Percentiles rank a stretch among this genome's conserved stretches.
Conservation (phyloP, 2,113 vertebrate species). For the Emydocephalus ijimae region DNA sequence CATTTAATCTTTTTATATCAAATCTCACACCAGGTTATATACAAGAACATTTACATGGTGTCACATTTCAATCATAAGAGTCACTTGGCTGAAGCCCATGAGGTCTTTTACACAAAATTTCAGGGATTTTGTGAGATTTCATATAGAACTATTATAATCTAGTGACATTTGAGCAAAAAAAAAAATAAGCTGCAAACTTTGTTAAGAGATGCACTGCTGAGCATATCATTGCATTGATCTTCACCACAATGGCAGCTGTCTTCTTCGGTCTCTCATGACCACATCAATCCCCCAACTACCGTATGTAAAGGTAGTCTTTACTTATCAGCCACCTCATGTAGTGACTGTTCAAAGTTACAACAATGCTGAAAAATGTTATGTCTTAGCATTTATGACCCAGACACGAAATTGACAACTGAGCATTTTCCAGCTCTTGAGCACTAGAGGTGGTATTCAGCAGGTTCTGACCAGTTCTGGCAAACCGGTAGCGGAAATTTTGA, state of each 20-base stretch:
- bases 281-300: neutral
- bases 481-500: too few species aligned
- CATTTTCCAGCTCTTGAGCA: neutral
- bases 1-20: neutral
- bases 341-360: neutral
- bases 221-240: neutral
- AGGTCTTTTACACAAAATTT: neutral
- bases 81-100: neutral
- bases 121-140: neutral
- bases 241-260: neutral
- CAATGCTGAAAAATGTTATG: neutral
- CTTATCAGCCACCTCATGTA: neutral
- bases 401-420: neutral
- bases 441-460: too few species aligned
- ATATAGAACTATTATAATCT: neutral
- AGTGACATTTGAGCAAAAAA: neutral
- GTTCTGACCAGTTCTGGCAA: too few species aligned
- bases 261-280: too few species aligned
- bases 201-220: neutral
- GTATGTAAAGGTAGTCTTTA: neutral
- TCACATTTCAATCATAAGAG: neutral
- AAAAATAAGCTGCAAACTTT: neutral
- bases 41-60: neutral
- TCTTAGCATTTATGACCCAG: neutral
- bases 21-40: neutral